These are phyloP conservation scores for Parus major DNA, from an alignment of 2,113 vertebrate genomes.

Conservation along the genomic window DNA sequence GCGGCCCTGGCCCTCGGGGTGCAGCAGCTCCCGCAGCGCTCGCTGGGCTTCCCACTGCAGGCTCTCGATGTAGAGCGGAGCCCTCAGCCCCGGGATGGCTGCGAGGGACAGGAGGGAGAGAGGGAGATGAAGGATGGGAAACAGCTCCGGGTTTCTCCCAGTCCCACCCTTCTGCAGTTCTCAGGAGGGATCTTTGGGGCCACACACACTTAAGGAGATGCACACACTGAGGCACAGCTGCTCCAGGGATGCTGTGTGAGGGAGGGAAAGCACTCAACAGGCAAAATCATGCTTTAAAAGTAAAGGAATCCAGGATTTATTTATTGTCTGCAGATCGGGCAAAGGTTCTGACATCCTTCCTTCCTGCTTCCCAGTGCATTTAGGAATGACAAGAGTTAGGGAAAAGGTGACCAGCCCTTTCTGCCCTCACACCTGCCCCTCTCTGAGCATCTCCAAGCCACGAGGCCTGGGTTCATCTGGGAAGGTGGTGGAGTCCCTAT, in stretches of 20 bases:
- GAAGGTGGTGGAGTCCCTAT: neutral
- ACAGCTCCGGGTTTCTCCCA: neutral
- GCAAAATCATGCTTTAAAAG: neutral
- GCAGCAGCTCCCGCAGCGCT: constrained; percentile 83
- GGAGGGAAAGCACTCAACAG: neutral
- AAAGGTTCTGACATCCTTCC: neutral
- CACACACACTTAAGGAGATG: rapidly evolving
- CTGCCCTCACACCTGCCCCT: neutral
- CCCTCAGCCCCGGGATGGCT: constrained; percentile 84
- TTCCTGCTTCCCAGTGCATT: rapidly evolving
- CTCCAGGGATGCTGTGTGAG: neutral
- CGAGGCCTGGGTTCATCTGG: neutral
- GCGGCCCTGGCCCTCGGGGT: constrained; percentile 74
- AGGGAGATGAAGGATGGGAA: neutral
- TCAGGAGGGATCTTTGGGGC: neutral
- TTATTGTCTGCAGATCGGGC: neutral
- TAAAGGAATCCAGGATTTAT: neutral
- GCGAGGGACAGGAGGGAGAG: neutral
- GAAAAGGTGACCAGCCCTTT: neutral
- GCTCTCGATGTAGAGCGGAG: constrained; percentile 76
- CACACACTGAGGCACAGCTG: rapidly evolving
- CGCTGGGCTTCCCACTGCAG: constrained; percentile 88
- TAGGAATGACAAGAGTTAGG: rapidly evolving
- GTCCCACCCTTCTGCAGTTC: neutral
- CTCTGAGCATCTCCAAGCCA: neutral